phyloP scores from a whole-genome alignment of 2,888 invertebrate genomes.

The Tipula vernalis region DNA sequence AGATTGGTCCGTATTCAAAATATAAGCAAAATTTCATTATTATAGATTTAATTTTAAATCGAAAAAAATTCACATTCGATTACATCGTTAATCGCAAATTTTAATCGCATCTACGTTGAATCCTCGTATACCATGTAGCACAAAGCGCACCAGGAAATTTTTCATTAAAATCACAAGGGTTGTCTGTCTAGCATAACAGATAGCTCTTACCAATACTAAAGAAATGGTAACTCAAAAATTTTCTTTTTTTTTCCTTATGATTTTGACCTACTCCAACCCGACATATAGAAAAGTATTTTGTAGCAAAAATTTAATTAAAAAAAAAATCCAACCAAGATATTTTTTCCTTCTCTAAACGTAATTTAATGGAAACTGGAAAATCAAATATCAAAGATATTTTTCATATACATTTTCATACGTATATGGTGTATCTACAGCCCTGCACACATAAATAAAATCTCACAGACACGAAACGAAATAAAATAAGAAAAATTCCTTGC shows the following conservation, averaged over 20 bases:
- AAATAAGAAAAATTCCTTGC: not conserved
- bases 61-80: not conserved
- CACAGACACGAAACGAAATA: not conserved
- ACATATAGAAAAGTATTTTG: not conserved
- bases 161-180: not conserved
- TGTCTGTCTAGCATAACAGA: not conserved
- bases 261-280: not conserved
- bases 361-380: not conserved
- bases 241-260: not conserved
- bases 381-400: slow-evolving; percentile 1
- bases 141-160: not conserved
- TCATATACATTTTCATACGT: not conserved
- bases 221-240: not conserved
- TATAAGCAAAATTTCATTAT: not conserved
- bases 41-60: not conserved
- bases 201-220: not conserved
- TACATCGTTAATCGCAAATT: not conserved
- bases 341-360: not conserved
- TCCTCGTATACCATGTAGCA: not conserved
- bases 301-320: not conserved
- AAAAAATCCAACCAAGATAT: not conserved
- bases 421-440: too few species aligned
- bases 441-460: not conserved
- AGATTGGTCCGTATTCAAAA: too few species aligned
- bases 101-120: not conserved